A percentile compares a stretch with the other conserved stretches of the same genome.
phyloP scores from a whole-genome alignment of 2,888 invertebrate species.

The Aquatica leii region DNA sequence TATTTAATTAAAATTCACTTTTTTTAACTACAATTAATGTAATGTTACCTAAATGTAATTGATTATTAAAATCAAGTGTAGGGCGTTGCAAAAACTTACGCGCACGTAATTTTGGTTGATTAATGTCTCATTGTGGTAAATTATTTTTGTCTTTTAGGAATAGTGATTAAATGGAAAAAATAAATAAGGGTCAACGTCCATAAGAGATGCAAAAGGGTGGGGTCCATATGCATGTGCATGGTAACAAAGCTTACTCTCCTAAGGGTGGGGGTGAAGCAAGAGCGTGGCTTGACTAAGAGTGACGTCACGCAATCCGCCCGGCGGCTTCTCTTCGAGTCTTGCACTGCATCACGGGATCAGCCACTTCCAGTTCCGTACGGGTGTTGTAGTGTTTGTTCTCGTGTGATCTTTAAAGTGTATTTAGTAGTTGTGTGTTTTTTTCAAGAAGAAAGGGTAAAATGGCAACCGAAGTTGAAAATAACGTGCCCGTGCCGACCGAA shows the following conservation, averaged over 20 bases:
- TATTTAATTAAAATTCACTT: no score
- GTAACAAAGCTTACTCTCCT: slow-evolving; percentile 49
- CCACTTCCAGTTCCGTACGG: slow-evolving; percentile 41
- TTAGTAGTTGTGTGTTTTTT: slow-evolving; percentile 39
- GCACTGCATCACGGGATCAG: slow-evolving; percentile 25
- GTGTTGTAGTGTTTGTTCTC: slow-evolving; percentile 36
- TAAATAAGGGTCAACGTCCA: slow-evolving; percentile 38
- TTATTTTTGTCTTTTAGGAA: no score
- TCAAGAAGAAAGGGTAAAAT: slow-evolving; percentile 60
- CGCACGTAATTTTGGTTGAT: no score
- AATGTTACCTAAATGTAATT: no score
- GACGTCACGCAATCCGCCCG: slow-evolving; percentile 43
- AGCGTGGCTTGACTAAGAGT: slow-evolving; percentile 45
- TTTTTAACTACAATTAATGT: no score
- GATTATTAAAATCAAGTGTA: no score
- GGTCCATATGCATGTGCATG: slow-evolving; percentile 52
- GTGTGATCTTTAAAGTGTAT: slow-evolving; percentile 39
- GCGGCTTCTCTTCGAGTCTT: slow-evolving; percentile 33
- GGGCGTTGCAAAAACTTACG: no score
- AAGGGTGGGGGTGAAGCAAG: slow-evolving; percentile 47
- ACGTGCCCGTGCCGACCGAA: slow-evolving; percentile 67
- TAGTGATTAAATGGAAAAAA: slow-evolving; percentile 17
- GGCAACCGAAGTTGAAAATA: slow-evolving; percentile 81
- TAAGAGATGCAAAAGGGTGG: slow-evolving; percentile 33
- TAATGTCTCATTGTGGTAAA: no score